Evolutionary conservation across 2,113 vertebrate species (phyloP).

Genomic region (Scolopax mira): DNA sequence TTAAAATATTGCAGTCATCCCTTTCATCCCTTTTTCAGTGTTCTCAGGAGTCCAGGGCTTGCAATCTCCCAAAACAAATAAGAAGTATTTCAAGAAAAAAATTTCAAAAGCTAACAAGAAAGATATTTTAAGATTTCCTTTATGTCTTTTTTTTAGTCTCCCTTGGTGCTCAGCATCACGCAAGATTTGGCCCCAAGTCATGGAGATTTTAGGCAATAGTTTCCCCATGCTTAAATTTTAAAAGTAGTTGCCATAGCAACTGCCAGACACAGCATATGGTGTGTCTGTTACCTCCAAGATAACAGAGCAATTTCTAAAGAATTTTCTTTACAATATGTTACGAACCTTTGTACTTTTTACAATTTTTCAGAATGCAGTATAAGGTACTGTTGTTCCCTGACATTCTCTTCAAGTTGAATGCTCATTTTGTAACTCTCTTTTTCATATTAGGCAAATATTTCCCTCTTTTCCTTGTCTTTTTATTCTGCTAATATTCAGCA

Average conservation of each 20-base stretch:
- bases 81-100: conserved; percentile 23
- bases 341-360: conserved; percentile 81
- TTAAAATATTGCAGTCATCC: not conserved
- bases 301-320: conserved; percentile 82
- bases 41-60: not conserved
- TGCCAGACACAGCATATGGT: conserved; percentile 84
- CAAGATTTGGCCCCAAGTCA: conserved; percentile 70
- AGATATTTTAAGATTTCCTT: conserved; percentile 53
- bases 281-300: conserved; percentile 82
- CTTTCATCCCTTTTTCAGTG: not conserved
- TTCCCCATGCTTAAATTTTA: conserved; percentile 81
- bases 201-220: conserved; percentile 79
- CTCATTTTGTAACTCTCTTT: conserved; percentile 59
- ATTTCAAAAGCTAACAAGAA: conserved; percentile 29
- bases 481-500: not conserved
- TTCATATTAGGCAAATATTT: conserved; percentile 63
- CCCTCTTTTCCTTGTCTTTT: conserved; percentile 15
- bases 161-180: conserved; percentile 19
- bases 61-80: not conserved
- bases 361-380: conserved; percentile 71
- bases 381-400: conserved; percentile 72
- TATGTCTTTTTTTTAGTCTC: conserved; percentile 48
- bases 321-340: conserved; percentile 82
- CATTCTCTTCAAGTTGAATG: conserved; percentile 69
- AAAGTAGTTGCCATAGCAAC: conserved; percentile 82